Conservation (phyloP, 2,888 invertebrate species). For the Resseliella maxima region DNA sequence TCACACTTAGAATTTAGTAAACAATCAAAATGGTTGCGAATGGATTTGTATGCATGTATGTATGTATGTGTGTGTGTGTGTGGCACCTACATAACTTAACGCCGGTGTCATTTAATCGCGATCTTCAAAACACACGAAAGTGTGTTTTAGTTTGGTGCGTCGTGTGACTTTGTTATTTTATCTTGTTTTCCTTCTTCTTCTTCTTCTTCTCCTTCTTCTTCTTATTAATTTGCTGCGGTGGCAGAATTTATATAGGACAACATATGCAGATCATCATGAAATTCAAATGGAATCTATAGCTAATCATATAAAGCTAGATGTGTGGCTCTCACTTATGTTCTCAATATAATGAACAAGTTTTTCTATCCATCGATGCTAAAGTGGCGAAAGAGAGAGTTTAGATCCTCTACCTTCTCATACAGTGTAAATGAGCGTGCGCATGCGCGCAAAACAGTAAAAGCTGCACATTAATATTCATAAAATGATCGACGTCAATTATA, state of each 20-base stretch:
- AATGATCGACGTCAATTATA: constrained; percentile 45
- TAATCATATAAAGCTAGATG: no score
- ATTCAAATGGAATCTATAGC: constrained; percentile 7
- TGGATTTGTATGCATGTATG: no score
- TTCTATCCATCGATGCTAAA: constrained; percentile 6
- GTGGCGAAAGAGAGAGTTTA: constrained; percentile 51
- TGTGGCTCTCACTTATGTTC: constrained; percentile 50
- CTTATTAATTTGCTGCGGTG: background rate
- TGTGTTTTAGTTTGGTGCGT: background rate
- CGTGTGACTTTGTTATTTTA: no score
- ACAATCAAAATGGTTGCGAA: background rate
- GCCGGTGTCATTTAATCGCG: background rate
- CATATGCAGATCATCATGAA: constrained; percentile 12
- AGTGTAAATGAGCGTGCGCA: background rate
- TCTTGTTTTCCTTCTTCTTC: no score
- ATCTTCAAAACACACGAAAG: no score
- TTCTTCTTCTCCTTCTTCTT: no score
- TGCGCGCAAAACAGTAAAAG: background rate
- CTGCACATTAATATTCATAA: constrained; percentile 48
- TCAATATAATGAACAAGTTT: constrained; percentile 34
- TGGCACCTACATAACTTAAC: no score
- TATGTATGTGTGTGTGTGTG: no score
- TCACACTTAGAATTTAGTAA: constrained; percentile 8
- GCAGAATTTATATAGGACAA: constrained; percentile 22
- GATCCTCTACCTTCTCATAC: constrained; percentile 31